A percentile compares a stretch with the other conserved stretches of the same genome.
phyloP scores from a whole-genome alignment of 2,113 vertebrate species.

The Hemiscyllium ocellatum region DNA sequence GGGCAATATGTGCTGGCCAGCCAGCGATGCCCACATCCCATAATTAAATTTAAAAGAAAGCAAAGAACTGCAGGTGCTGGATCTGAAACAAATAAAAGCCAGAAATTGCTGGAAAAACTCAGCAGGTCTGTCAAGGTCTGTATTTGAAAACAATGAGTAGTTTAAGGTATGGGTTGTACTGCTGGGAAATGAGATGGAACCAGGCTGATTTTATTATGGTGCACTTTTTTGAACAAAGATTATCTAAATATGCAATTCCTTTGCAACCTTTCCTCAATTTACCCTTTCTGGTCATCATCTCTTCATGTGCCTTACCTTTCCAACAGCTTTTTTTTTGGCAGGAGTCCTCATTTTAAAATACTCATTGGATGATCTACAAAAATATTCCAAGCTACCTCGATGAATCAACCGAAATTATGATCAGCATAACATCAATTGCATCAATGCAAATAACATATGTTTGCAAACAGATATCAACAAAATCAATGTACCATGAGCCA shows the following conservation, averaged over 20 bases:
- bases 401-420: background rate
- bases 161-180: no score
- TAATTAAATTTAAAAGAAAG: no score
- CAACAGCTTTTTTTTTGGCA: background rate
- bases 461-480: background rate
- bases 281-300: background rate
- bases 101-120: no score
- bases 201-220: background rate
- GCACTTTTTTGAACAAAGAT: background rate
- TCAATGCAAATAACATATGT: background rate
- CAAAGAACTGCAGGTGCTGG: no score
- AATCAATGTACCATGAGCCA: background rate
- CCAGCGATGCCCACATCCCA: no score
- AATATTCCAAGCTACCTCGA: background rate
- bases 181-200: no score
- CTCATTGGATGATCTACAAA: background rate
- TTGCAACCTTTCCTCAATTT: background rate
- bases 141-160: no score
- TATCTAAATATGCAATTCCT: background rate
- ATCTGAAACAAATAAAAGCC: no score
- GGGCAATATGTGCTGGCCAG: no score
- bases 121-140: no score
- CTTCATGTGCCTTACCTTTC: background rate
- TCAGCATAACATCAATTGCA: background rate
- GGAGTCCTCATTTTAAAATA: background rate